Evolutionary conservation across 2,113 vertebrate genomes (phyloP).

Genomic region (Mastomys natalensis): DNA sequence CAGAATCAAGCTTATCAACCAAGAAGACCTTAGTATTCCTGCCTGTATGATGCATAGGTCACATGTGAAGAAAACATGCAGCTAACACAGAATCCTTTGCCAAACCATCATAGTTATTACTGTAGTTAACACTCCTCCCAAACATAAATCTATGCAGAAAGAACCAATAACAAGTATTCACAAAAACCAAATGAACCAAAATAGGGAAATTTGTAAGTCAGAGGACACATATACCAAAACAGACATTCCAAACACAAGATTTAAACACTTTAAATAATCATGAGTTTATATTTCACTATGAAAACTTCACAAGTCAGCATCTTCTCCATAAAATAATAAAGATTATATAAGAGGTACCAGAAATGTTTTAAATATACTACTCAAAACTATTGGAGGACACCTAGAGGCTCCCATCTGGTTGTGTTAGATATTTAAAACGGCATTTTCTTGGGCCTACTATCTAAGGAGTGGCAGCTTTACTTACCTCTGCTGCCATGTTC

Average conservation of each 20-base stretch:
- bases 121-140: background rate
- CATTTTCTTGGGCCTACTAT: too few species aligned
- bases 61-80: too few species aligned
- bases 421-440: too few species aligned
- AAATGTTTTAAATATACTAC: background rate
- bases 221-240: background rate
- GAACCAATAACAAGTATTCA: background rate
- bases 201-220: background rate
- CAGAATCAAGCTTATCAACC: background rate
- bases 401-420: background rate
- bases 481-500: too few species aligned
- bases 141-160: background rate
- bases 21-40: background rate
- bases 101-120: background rate
- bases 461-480: too few species aligned
- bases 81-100: background rate
- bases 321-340: background rate
- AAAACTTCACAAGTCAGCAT: background rate
- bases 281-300: background rate
- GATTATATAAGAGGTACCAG: background rate
- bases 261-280: background rate
- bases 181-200: background rate
- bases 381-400: background rate
- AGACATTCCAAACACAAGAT: background rate
- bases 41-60: too few species aligned